Conservation (phyloP, 2,888 invertebrate species). For the Heteromurus nitidus region DNA sequence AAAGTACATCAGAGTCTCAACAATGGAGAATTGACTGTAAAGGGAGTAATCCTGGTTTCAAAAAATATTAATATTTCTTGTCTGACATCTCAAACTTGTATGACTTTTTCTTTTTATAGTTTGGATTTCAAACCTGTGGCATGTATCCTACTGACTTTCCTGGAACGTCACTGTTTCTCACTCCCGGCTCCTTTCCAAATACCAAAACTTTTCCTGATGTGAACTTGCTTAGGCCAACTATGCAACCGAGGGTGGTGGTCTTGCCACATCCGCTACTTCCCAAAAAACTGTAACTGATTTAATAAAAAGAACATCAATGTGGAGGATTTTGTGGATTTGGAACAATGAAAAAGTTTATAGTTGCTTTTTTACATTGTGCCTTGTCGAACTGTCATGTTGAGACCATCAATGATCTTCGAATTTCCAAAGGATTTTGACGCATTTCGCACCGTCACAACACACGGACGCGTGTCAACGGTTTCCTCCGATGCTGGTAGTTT, state of each 20-base stretch:
- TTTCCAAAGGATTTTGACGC: conserved; percentile 21
- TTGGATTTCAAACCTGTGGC: conserved; percentile 76
- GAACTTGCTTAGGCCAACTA: conserved; percentile 80
- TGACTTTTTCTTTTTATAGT: too few relatives aligned
- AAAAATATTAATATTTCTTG: conserved; percentile 39
- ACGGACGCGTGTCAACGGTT: too few relatives aligned
- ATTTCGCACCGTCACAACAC: conserved; percentile 27
- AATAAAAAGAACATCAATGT: too few relatives aligned
- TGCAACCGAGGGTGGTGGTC: conserved; percentile 83
- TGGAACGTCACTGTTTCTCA: conserved; percentile 91
- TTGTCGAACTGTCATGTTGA: conserved; percentile 46
- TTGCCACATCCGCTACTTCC: conserved; percentile 83
- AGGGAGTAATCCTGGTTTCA: conserved; percentile 78
- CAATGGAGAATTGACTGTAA: conserved; percentile 93
- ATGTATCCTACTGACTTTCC: conserved; percentile 96
- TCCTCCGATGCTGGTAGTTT: too few relatives aligned
- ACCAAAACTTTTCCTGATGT: conserved; percentile 92
- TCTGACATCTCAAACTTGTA: background rate
- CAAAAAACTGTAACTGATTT: conserved; percentile 52
- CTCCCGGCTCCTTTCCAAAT: conserved; percentile 91
- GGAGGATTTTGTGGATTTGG: background rate
- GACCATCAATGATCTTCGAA: background rate
- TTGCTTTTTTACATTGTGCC: conserved; percentile 37
- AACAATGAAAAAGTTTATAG: background rate
- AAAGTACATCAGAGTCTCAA: conserved; percentile 96